Evolutionary conservation across 92 coral and sea anemone species (phyloP).

Genomic region (Muricea muricata): DNA sequence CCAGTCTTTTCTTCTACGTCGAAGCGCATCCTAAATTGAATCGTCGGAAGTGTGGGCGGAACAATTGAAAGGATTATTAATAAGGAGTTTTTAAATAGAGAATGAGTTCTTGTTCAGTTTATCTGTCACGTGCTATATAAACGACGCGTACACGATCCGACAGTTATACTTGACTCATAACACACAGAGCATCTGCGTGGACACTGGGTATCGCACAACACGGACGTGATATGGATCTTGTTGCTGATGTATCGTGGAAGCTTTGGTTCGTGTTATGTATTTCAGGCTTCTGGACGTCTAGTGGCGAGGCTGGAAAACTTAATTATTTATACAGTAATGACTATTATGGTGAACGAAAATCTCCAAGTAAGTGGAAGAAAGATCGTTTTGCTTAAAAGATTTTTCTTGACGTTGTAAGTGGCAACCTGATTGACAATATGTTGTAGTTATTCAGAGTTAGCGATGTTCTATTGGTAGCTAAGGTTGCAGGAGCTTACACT

Average conservation of each 20-base stretch:
- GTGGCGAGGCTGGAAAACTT: neutral
- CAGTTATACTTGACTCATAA: neutral
- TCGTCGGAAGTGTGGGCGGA: slow-evolving; percentile 9
- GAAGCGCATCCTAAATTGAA: slow-evolving; percentile 10
- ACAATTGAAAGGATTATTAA: neutral
- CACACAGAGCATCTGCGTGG: neutral
- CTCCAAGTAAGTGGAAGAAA: neutral
- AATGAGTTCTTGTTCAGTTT: neutral
- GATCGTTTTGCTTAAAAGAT: neutral
- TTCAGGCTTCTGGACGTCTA: neutral
- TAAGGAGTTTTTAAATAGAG: neutral
- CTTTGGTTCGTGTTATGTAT: neutral
- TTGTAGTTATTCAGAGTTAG: neutral
- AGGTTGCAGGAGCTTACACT: no score
- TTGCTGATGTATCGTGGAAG: neutral
- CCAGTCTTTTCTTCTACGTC: neutral
- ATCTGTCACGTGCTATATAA: neutral
- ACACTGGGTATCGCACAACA: neutral
- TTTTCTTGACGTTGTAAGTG: neutral
- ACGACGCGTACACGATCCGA: neutral
- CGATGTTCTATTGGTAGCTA: no score
- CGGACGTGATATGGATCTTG: neutral
- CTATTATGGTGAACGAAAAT: neutral
- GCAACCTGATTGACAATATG: neutral
- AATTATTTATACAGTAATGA: neutral